A percentile compares a stretch with the other conserved stretches of the same genome.
Conservation (phyloP, 2,888 invertebrate species). For the Zele albiditarsus region DNA sequence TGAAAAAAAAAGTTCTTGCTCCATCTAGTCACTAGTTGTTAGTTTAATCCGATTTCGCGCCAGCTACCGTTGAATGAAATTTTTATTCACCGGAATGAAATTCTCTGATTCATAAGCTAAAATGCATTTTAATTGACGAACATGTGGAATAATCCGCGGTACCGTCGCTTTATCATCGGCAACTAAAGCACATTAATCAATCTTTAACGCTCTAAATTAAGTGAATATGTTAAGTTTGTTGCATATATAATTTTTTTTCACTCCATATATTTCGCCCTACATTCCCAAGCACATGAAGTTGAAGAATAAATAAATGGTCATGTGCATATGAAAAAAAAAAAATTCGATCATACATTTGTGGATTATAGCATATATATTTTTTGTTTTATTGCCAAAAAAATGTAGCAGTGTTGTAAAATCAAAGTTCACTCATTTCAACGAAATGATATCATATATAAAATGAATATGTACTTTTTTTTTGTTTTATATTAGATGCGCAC, state of each 20-base stretch:
- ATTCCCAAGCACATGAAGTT: slow-evolving; percentile 54
- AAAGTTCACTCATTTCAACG: background rate
- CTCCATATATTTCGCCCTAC: slow-evolving; percentile 56
- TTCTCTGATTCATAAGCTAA: slow-evolving; percentile 17
- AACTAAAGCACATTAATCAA: background rate
- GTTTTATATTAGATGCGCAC: slow-evolving; percentile 18
- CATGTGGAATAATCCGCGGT: background rate
- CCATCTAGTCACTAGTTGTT: slow-evolving; percentile 69
- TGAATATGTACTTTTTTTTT: background rate
- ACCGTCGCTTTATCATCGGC: background rate
- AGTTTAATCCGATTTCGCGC: slow-evolving; percentile 48
- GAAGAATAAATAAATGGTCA: background rate
- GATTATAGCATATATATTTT: slow-evolving; percentile 27
- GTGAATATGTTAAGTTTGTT: slow-evolving; percentile 58
- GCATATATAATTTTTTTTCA: slow-evolving; percentile 55
- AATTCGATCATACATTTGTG: background rate
- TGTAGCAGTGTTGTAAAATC: slow-evolving; percentile 4
- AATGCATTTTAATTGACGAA: slow-evolving; percentile 39
- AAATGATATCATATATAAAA: slow-evolving; percentile 19
- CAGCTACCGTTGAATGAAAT: slow-evolving; percentile 35
- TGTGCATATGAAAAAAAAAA: slow-evolving; percentile 20
- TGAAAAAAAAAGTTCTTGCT: slow-evolving; percentile 58
- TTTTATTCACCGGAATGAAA: slow-evolving; percentile 7
- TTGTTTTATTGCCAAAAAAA: slow-evolving; percentile 36
- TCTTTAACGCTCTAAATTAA: slow-evolving; percentile 57